Conservation (phyloP, 2,797 vertebrate genomes). For the Spinus olivaceus region DNA sequence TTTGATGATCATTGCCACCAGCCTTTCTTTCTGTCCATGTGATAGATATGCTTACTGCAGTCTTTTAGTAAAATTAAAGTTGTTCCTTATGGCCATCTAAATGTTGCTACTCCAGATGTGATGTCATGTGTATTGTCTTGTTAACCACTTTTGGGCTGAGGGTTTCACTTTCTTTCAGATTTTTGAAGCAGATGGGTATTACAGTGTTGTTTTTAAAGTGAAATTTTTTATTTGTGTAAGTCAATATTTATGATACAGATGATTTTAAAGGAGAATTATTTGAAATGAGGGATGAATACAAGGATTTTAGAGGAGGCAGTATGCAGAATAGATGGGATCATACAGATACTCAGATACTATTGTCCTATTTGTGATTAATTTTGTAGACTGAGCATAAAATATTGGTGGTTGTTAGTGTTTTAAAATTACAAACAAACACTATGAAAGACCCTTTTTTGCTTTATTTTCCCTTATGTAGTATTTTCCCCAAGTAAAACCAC, state of each 20-base stretch:
- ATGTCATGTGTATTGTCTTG: neutral
- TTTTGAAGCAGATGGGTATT: neutral
- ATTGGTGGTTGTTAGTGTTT: neutral
- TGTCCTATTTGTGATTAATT: neutral
- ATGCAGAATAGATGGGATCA: neutral
- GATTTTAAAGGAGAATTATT: neutral
- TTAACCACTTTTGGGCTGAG: neutral
- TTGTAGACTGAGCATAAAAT: neutral
- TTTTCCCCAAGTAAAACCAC: neutral
- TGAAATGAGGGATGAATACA: neutral
- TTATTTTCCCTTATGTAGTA: neutral
- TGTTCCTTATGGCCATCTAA: neutral
- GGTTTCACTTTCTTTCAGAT: neutral
- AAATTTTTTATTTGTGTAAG: neutral
- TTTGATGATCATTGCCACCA: neutral
- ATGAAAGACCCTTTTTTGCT: neutral
- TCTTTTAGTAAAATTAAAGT: neutral
- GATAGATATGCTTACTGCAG: neutral
- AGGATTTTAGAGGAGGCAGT: neutral
- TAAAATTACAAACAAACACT: neutral
- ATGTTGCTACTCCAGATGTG: neutral
- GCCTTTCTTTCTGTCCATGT: neutral
- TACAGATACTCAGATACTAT: neutral
- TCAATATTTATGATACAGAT: neutral
- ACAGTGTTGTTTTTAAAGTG: neutral